Evolutionary conservation across 2,888 invertebrate genomes (phyloP).

Genomic region (Crematogaster levior): DNA sequence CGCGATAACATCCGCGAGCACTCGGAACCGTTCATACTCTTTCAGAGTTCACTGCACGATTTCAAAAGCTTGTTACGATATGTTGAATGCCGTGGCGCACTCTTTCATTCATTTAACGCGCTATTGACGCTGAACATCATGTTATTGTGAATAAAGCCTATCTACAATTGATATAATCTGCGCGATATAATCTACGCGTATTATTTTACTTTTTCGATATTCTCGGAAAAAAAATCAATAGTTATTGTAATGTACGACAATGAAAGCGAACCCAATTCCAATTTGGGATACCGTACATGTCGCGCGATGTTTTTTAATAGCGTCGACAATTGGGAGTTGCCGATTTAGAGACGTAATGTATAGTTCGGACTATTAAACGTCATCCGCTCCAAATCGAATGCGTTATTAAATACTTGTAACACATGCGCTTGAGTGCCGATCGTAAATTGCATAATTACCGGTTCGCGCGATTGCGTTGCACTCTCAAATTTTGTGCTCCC

Average conservation of each 20-base stretch:
- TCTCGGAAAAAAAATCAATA: conserved; percentile 4
- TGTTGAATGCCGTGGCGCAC: not conserved
- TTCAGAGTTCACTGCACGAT: not conserved
- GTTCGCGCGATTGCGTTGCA: conserved; percentile 13
- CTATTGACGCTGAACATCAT: conserved; percentile 16
- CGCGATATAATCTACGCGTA: no score
- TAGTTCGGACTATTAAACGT: conserved; percentile 35
- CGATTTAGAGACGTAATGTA: not conserved
- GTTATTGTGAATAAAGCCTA: conserved; percentile 8
- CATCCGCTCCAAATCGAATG: conserved; percentile 8
- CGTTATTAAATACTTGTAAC: conserved; percentile 63
- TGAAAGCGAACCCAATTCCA: conserved; percentile 1
- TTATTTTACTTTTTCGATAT: no score
- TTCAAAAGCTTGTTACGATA: not conserved
- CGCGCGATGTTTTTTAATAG: conserved; percentile 4
- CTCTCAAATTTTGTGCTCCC: conserved; percentile 57
- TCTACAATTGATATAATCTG: not conserved
- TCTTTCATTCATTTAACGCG: conserved; percentile 3
- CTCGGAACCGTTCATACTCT: not conserved
- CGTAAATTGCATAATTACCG: conserved; percentile 64
- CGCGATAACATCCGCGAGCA: not conserved
- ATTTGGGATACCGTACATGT: not conserved
- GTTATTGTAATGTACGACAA: not conserved
- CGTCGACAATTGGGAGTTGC: not conserved
- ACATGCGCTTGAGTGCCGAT: conserved; percentile 18